Base-by-base conservation (phyloP, 2,888 invertebrate species). In the Gastracanthus pulcherrimus region DNA sequence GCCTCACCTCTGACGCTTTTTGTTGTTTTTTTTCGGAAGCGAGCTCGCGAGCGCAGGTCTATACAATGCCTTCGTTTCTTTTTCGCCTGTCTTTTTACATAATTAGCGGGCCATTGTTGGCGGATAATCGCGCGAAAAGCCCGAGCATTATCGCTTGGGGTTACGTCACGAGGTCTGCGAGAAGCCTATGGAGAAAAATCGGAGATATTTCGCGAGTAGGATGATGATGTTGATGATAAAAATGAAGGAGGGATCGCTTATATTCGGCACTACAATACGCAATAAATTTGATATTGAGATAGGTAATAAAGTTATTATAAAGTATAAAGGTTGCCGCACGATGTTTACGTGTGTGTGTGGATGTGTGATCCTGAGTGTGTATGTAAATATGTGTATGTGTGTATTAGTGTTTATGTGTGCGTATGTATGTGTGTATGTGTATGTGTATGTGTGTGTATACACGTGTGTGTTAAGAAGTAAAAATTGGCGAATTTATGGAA, bases 31-130 rank as follows among this genome's bases (percentile, higher is more conserved):
- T 64, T 64, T 62, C 62, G 45, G 48, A 62, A 62, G 64, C 36
- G 16, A 9, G 31, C 31, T 6, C 9, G 36, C 31, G 36, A 19
- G 16, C 55, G 26, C 58, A n/a, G n/a, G n/a, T n/a, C n/a, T n/a
- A n/a, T n/a, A 31, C 60, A 41, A 45, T 45, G 23, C 36, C 36
- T 26, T 34, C 38, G 34, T 29, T 48, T 29, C 16, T 62, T 55
- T 34, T 16, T 11, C 38, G 31, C 19, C 5, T 23, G 36, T 19
- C 5, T 48, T 41, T 70, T 69, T 66, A 45, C 71, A 51, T 81
- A 77, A 81, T 81, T 81, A 74, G 77, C 45, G 45, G 34, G 64
- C 77, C 45, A 82, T 82, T 82, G 78, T 75, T 77, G n/a, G 55
- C 23, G 34, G 55, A 70, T 75, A 82, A 75, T 70, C 41, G 74